Conservation (phyloP, 2,888 invertebrate genomes). For the Protodeltote pygarga region DNA sequence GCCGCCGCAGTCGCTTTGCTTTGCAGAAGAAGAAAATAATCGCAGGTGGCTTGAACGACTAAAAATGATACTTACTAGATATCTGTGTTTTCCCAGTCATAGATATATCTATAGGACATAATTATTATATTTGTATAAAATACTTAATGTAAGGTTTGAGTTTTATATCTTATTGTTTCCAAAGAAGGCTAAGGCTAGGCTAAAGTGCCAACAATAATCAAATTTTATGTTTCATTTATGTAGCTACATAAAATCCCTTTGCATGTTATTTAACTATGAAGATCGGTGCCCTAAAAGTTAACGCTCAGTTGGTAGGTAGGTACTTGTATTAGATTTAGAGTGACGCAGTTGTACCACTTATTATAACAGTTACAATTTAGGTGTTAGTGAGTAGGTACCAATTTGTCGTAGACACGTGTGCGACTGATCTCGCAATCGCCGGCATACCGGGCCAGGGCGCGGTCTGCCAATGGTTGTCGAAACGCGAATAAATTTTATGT, state of each 20-base stretch:
- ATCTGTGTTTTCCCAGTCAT: conserved; percentile 1
- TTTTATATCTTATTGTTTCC: too few species aligned
- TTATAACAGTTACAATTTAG: conserved; percentile 43
- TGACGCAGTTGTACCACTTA: conserved; percentile 44
- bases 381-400: conserved; percentile 48
- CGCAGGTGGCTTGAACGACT: conserved; percentile 54
- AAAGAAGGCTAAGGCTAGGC: too few species aligned
- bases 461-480: conserved; percentile 69
- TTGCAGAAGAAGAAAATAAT: conserved; percentile 77
- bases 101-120: too few species aligned
- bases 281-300: conserved; percentile 7
- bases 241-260: too few species aligned
- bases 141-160: too few species aligned
- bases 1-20: conserved; percentile 68
- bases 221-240: too few species aligned
- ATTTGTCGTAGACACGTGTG: conserved; percentile 71
- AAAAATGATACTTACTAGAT: conserved; percentile 27
- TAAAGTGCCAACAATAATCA: too few species aligned
- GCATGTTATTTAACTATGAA: too few species aligned
- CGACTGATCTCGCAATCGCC: conserved; percentile 69
- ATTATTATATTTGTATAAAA: too few species aligned
- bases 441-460: conserved; percentile 76
- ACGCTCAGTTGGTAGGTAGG: neutral
- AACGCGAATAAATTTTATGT: conserved; percentile 66
- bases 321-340: conserved; percentile 12